Conservation (phyloP, 2,888 invertebrate species). For the Thumatha senex region DNA sequence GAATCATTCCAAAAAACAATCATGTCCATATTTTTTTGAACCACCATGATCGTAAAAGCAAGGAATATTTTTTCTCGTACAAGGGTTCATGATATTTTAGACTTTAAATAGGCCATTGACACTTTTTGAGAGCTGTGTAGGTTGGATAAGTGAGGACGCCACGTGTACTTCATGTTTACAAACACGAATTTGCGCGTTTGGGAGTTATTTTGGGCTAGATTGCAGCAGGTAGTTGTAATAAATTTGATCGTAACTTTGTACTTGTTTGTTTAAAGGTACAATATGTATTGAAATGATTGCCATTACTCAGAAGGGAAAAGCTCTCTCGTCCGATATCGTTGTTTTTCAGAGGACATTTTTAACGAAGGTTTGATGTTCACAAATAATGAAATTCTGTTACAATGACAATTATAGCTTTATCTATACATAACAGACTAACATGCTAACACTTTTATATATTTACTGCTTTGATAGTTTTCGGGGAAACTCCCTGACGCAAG, state of each 20-base stretch:
- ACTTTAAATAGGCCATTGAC: constrained; percentile 33
- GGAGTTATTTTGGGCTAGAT: constrained; percentile 14
- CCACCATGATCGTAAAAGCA: not conserved
- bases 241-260: no score
- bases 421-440: no score
- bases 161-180: constrained; percentile 36
- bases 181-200: constrained; percentile 28
- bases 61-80: not conserved
- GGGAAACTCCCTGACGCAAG: constrained; percentile 29
- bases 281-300: no score
- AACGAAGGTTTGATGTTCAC: no score
- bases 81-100: constrained; percentile 19
- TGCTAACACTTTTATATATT: no score
- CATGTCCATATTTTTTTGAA: constrained; percentile 10
- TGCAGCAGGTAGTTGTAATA: not conserved
- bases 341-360: no score
- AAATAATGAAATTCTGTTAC: no score
- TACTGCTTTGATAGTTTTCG: constrained; percentile 12
- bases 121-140: constrained; percentile 12
- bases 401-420: no score
- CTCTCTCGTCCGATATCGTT: no score
- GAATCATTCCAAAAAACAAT: constrained; percentile 21
- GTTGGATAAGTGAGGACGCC: constrained; percentile 35
- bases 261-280: no score
- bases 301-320: no score